Evolutionary conservation across 2,888 invertebrate genomes (phyloP).

Genomic region (Hyposoter didymator): DNA sequence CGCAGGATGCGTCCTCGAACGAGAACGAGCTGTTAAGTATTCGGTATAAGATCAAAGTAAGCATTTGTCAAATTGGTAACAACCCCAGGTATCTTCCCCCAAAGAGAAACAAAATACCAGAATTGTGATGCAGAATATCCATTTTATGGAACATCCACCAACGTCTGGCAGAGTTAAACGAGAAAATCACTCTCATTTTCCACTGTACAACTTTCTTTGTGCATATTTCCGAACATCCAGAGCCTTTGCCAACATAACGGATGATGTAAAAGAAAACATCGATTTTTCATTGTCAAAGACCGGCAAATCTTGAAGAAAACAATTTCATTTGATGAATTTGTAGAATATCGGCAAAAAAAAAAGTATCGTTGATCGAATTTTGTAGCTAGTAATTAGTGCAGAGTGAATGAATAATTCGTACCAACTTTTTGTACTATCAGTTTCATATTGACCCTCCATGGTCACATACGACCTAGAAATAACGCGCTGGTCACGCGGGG

Average conservation of each 20-base stretch:
- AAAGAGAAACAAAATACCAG: background rate
- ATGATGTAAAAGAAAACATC: background rate
- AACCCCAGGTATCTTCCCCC: background rate
- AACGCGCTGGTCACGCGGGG: too few species aligned
- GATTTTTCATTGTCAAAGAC: background rate
- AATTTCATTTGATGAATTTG: background rate
- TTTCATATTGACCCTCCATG: too few species aligned
- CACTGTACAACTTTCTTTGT: background rate
- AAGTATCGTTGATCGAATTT: too few species aligned
- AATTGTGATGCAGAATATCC: background rate
- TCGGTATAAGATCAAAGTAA: constrained; percentile 20
- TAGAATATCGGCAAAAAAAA: background rate
- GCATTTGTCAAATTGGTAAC: constrained; percentile 22
- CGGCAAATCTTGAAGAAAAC: background rate
- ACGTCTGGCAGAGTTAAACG: background rate
- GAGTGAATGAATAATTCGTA: too few species aligned
- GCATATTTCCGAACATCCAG: background rate
- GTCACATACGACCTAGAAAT: too few species aligned
- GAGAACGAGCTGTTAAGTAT: background rate
- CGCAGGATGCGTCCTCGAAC: constrained; percentile 10
- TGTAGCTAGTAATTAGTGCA: too few species aligned
- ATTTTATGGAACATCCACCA: background rate
- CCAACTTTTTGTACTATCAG: too few species aligned
- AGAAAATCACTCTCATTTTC: background rate
- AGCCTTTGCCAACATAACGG: background rate